phyloP scores from a whole-genome alignment of 2,113 vertebrate species.

The Heliornis fulica region DNA sequence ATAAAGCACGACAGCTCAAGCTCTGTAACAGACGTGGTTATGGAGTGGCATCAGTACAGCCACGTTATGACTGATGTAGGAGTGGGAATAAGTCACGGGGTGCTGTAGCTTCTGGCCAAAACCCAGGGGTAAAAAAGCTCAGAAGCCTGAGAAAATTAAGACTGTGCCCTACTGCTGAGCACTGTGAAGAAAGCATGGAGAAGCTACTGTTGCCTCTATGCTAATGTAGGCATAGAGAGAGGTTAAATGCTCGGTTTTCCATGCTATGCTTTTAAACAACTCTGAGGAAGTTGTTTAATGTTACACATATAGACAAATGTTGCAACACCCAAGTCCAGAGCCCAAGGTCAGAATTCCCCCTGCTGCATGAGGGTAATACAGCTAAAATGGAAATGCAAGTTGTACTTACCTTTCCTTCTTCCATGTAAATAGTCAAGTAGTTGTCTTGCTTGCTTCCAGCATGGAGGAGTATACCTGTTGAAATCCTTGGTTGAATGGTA shows the following conservation, averaged over 20 bases:
- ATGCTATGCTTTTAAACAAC: not conserved
- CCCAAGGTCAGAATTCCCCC: not conserved
- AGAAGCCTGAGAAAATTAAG: not conserved
- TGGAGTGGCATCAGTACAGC: not conserved
- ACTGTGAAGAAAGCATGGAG: not conserved
- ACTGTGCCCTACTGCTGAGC: not conserved
- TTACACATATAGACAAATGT: not conserved
- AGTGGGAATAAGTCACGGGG: not conserved
- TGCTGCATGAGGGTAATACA: not conserved
- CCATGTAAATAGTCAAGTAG: conserved; percentile 84
- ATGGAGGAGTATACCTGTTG: conserved; percentile 81
- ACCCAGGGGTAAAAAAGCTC: not conserved
- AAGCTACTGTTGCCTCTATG: too few species aligned
- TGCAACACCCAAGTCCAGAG: not conserved
- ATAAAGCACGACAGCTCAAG: not conserved
- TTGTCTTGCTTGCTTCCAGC: conserved; percentile 68
- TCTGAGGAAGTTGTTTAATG: not conserved
- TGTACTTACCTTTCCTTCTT: conserved; percentile 80
- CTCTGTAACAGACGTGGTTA: accelerated
- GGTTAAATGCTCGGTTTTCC: not conserved
- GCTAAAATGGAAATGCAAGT: not conserved
- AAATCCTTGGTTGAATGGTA: conserved; percentile 80
- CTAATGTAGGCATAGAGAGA: not conserved
- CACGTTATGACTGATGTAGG: not conserved
- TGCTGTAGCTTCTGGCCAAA: not conserved